Percentiles rank a stretch among this genome's conserved stretches.
These are phyloP conservation scores for Eupithecia pulchellata DNA, from an alignment of 2,888 invertebrate genomes.

Conservation along the genomic window DNA sequence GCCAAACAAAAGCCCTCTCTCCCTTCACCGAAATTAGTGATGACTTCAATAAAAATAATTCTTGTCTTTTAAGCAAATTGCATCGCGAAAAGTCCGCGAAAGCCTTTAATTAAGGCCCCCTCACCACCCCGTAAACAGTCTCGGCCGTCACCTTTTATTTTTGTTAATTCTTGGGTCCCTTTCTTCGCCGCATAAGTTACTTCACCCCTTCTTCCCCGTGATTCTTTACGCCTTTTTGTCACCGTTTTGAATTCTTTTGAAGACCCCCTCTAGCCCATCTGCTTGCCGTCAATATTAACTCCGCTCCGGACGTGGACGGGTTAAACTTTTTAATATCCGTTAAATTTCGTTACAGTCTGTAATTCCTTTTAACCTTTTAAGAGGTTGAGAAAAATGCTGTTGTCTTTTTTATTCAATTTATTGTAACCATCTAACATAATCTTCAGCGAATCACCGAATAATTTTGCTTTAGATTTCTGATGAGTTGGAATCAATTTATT, in stretches of 20 bases:
- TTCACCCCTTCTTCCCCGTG: slow-evolving; percentile 77
- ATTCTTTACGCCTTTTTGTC: slow-evolving; percentile 86
- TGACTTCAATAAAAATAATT: slow-evolving; percentile 86
- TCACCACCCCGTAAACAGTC: slow-evolving; percentile 78
- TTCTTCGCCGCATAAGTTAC: slow-evolving; percentile 85
- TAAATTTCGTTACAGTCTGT: slow-evolving; percentile 82
- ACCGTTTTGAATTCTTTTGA: slow-evolving; percentile 84
- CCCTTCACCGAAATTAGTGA: slow-evolving; percentile 81
- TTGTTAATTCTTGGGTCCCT: slow-evolving; percentile 82
- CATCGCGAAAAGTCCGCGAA: slow-evolving; percentile 82
- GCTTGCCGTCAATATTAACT: slow-evolving; percentile 86
- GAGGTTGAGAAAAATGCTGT: slow-evolving; percentile 46
- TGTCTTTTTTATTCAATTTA: slow-evolving; percentile 4
- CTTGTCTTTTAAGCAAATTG: slow-evolving; percentile 86
- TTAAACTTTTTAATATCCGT: slow-evolving; percentile 86
- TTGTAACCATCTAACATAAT: not conserved
- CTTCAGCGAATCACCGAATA: not conserved
- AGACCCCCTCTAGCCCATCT: slow-evolving; percentile 82
- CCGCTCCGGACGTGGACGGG: slow-evolving; percentile 68
- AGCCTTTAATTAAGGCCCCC: slow-evolving; percentile 85
- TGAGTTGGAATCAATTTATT: not conserved
- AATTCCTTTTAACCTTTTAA: slow-evolving; percentile 67
- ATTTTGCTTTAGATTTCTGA: not conserved
- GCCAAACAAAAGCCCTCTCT: slow-evolving; percentile 75
- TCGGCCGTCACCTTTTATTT: slow-evolving; percentile 85